A percentile compares a stretch with the other conserved stretches of the same genome.
Conservation (phyloP, 2,797 vertebrate genomes). For the Monodelphis domestica region DNA sequence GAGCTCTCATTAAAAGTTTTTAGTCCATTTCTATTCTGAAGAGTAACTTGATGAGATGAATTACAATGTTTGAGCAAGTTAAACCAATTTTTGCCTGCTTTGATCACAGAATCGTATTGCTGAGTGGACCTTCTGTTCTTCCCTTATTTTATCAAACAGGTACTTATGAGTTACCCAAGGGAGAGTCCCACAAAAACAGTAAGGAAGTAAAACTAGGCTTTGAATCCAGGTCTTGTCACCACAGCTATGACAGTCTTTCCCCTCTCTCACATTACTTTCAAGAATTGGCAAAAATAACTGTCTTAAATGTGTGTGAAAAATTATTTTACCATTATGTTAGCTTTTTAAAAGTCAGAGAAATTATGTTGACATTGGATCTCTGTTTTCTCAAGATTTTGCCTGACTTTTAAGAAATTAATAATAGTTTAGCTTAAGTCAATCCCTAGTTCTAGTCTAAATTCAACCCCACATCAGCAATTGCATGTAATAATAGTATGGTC, state of each 20-base stretch:
- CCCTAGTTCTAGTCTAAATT: conserved; percentile 33
- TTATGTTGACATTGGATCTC: conserved; percentile 38
- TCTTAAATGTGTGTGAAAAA: background rate
- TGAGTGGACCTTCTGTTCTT: background rate
- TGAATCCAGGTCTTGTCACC: background rate
- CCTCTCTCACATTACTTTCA: background rate
- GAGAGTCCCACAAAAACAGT: background rate
- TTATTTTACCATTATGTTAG: conserved; percentile 19
- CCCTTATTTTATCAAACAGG: background rate
- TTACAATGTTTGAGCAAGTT: conserved; percentile 16
- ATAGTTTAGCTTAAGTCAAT: conserved; percentile 5
- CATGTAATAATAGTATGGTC: background rate
- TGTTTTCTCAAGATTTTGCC: background rate
- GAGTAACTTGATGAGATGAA: conserved; percentile 14
- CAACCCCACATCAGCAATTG: conserved; percentile 4
- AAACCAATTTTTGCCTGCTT: conserved; percentile 24
- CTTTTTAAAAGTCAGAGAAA: conserved; percentile 25
- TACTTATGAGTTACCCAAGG: background rate
- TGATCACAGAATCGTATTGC: background rate
- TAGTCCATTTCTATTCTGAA: background rate
- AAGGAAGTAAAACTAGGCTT: background rate
- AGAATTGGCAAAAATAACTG: background rate
- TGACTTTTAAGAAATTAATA: conserved; percentile 48
- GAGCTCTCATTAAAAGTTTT: conserved; percentile 41
- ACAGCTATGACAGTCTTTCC: background rate